Conservation (phyloP, 2,888 invertebrate species). For the Apamea anceps region DNA sequence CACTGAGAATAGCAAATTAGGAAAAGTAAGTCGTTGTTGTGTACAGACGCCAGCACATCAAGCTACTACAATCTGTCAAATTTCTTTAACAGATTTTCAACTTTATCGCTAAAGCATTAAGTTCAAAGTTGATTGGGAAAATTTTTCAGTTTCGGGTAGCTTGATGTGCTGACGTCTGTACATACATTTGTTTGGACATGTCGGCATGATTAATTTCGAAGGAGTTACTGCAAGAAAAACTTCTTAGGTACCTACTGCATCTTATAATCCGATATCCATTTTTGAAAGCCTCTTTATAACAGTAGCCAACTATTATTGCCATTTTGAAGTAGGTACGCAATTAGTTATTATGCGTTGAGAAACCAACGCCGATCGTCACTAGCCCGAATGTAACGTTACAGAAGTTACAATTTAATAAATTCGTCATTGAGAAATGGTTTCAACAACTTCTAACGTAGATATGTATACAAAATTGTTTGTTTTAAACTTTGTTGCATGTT, state of each 20-base stretch:
- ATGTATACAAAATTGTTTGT: background rate
- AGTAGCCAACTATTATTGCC: background rate
- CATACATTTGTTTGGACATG: constrained; percentile 25
- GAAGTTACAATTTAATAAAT: constrained; percentile 21
- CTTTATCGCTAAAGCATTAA: no score
- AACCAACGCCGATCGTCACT: constrained; percentile 18
- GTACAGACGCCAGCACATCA: no score
- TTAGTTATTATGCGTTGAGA: constrained; percentile 24
- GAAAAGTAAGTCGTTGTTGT: constrained; percentile 4
- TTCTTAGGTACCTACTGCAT: background rate
- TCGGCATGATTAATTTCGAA: constrained; percentile 9
- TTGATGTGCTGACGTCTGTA: no score
- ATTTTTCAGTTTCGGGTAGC: no score
- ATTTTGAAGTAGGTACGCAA: constrained; percentile 7
- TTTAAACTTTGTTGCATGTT: constrained; percentile 1
- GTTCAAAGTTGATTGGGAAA: no score
- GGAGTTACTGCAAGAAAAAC: constrained; percentile 2
- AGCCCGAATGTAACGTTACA: background rate
- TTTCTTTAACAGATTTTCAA: no score
- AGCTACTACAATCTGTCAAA: no score
- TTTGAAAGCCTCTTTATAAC: background rate
- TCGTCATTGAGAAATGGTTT: constrained; percentile 9
- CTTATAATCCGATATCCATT: background rate
- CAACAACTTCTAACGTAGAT: background rate
- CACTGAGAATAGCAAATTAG: background rate